phyloP scores from a whole-genome alignment of 2,888 invertebrate genomes.

The Microctonus brassicae region DNA sequence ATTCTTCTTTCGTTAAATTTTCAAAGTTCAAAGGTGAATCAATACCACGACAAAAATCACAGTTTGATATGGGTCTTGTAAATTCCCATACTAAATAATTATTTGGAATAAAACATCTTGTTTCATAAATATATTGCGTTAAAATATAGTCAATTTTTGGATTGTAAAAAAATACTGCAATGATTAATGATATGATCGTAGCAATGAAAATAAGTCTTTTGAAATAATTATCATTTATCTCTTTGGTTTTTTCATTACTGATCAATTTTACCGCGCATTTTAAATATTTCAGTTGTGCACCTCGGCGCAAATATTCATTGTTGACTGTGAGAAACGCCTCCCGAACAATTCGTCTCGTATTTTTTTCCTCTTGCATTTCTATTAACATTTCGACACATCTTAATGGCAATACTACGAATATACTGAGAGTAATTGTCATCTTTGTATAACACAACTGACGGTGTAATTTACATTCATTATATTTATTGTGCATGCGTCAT shows the following conservation, averaged over 20 bases:
- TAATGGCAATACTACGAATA: not conserved
- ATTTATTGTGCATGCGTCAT: not conserved
- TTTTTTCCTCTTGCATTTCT: conserved; percentile 46
- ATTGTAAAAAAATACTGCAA: conserved; percentile 15
- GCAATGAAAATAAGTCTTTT: conserved; percentile 44
- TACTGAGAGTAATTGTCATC: conserved; percentile 5
- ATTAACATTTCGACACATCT: conserved; percentile 12
- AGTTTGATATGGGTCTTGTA: conserved; percentile 85
- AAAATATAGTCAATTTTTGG: conserved; percentile 45
- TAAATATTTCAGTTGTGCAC: conserved; percentile 53
- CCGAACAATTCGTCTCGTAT: conserved; percentile 44
- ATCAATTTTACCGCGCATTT: conserved; percentile 40
- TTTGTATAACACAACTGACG: not conserved
- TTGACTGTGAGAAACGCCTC: conserved; percentile 53
- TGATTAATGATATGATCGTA: not conserved
- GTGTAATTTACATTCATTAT: not conserved
- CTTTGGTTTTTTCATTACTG: conserved; percentile 30
- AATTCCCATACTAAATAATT: conserved; percentile 91
- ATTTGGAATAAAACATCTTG: conserved; percentile 83
- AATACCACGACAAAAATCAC: conserved; percentile 81
- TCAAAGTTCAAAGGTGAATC: conserved; percentile 77
- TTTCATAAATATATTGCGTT: conserved; percentile 59
- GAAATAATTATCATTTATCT: conserved; percentile 30
- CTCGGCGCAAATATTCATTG: conserved; percentile 53
- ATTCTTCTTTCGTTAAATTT: conserved; percentile 79